These are phyloP conservation scores for Parelbella ahira DNA, from an alignment of 2,888 invertebrate genomes.

Conservation along the genomic window DNA sequence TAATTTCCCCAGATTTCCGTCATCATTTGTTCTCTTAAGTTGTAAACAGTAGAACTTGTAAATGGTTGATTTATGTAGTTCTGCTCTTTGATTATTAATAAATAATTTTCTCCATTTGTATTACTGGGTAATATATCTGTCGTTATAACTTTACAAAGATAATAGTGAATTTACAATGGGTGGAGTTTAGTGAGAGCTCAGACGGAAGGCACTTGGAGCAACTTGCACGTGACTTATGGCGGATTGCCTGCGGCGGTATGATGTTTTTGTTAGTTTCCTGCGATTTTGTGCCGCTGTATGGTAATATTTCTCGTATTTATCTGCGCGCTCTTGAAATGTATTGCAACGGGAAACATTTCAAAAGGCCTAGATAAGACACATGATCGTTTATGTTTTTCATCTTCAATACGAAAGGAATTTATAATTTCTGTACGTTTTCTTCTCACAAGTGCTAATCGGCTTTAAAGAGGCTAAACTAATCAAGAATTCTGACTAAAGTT, in stretches of 20 bases:
- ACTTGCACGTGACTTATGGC: conserved; percentile 20
- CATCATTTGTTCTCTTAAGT: too few relatives aligned
- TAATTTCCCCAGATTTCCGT: too few relatives aligned
- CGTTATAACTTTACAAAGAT: conserved; percentile 15
- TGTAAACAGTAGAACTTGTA: too few relatives aligned
- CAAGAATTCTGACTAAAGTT: neutral
- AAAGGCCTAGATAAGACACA: too few relatives aligned
- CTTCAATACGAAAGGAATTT: too few relatives aligned
- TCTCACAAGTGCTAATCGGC: too few relatives aligned
- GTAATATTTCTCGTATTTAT: conserved; percentile 2
- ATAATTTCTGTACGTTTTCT: too few relatives aligned
- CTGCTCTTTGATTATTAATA: too few relatives aligned
- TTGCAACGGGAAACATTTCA: neutral
- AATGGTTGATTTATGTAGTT: too few relatives aligned
- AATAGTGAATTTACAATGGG: conserved; percentile 21
- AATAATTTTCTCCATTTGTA: too few relatives aligned
- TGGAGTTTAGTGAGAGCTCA: conserved; percentile 11
- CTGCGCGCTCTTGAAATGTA: neutral
- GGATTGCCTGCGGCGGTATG: conserved; percentile 14
- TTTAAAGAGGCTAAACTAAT: too few relatives aligned
- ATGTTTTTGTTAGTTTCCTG: conserved; percentile 18
- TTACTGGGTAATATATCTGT: neutral
- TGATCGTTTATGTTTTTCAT: too few relatives aligned
- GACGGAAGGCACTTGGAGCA: conserved; percentile 15
- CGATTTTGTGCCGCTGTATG: conserved; percentile 9